Evolutionary conservation across 2,888 invertebrate genomes (phyloP).

Genomic region (Drosophila merina): DNA sequence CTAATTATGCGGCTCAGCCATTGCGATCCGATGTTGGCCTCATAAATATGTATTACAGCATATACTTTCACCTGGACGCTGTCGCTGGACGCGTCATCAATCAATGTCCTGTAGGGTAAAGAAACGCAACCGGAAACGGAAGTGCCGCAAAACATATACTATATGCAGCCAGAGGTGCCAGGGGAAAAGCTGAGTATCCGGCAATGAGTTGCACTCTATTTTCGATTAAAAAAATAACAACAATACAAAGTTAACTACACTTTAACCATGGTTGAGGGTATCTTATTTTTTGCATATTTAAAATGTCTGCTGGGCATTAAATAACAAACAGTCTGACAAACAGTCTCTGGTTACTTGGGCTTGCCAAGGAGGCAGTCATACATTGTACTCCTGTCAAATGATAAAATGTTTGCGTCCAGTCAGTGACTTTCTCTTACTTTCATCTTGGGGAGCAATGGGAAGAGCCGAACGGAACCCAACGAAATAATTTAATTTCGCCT

Average conservation of each 20-base stretch:
- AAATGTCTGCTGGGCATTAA: constrained; percentile 65
- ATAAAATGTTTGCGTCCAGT: constrained; percentile 71
- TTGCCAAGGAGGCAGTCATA: constrained; percentile 62
- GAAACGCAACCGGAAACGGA: constrained; percentile 67
- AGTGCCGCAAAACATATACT: constrained; percentile 53
- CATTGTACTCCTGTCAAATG: constrained; percentile 60
- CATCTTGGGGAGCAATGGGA: constrained; percentile 38
- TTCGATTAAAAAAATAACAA: background rate
- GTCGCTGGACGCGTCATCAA: constrained; percentile 61
- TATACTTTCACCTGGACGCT: constrained; percentile 59
- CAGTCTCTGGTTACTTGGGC: constrained; percentile 8
- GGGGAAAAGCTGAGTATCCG: background rate
- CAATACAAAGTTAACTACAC: background rate
- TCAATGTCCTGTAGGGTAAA: constrained; percentile 72
- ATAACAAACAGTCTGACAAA: constrained; percentile 48
- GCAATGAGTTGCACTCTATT: background rate
- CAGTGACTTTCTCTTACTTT: constrained; percentile 36
- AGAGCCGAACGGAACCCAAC: constrained; percentile 45
- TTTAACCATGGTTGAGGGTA: no score
- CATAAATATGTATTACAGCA: constrained; percentile 70
- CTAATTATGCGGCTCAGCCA: constrained; percentile 64
- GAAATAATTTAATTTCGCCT: constrained; percentile 77
- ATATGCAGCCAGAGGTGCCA: constrained; percentile 6
- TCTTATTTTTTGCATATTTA: constrained; percentile 41
- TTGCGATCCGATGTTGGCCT: constrained; percentile 15